Evolutionary conservation across 2,888 invertebrate species (phyloP).

Genomic region (Tetropium fuscum): DNA sequence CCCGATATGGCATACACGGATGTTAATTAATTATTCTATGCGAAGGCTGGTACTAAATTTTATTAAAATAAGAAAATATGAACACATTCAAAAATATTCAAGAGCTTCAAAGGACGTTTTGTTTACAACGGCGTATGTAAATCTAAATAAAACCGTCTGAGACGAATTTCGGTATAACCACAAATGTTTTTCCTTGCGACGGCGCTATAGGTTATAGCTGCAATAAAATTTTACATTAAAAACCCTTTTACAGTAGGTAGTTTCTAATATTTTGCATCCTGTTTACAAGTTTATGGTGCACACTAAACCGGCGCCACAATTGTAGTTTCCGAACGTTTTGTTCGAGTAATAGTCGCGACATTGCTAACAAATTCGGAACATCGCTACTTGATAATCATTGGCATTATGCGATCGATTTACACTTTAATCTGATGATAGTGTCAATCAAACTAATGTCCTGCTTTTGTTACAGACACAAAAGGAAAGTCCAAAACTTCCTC

Average conservation of each 20-base stretch:
- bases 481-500: constrained; percentile 87
- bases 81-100: too few relatives aligned
- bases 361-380: constrained; percentile 16
- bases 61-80: too few relatives aligned
- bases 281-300: constrained; percentile 11
- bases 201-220: too few relatives aligned
- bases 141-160: neutral
- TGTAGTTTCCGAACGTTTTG: neutral
- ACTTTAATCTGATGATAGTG: constrained; percentile 7
- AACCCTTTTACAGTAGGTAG: neutral
- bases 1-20: too few relatives aligned
- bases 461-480: constrained; percentile 79
- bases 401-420: constrained; percentile 6
- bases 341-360: neutral
- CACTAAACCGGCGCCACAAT: constrained; percentile 10
- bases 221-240: constrained; percentile 6
- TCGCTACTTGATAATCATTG: constrained; percentile 7
- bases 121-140: too few relatives aligned
- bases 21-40: too few relatives aligned
- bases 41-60: too few relatives aligned
- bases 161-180: constrained; percentile 1
- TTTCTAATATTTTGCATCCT: constrained; percentile 12
- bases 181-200: neutral
- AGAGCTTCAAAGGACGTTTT: too few relatives aligned
- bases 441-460: constrained; percentile 19